Evolutionary conservation across 2,888 invertebrate genomes (phyloP).

Genomic region (Acronicta alni): DNA sequence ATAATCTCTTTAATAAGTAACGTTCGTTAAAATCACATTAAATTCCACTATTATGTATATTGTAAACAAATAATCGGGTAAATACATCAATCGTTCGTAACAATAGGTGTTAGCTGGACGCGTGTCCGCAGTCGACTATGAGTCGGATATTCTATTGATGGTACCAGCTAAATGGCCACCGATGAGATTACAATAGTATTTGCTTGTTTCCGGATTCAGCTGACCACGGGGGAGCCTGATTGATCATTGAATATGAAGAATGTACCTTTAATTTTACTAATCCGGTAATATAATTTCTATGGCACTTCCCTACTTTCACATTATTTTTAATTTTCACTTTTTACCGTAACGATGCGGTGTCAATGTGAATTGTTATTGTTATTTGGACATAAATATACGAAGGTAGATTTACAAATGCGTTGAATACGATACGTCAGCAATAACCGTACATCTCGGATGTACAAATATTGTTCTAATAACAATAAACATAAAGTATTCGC

Average conservation of each 20-base stretch:
- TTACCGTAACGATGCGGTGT: constrained; percentile 29
- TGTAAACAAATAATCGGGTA: constrained; percentile 66
- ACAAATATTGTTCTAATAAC: constrained; percentile 89
- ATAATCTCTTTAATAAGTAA: constrained; percentile 42
- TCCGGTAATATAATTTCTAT: constrained; percentile 55
- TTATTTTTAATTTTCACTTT: constrained; percentile 47
- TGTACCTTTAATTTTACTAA: constrained; percentile 77
- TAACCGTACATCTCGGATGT: constrained; percentile 84
- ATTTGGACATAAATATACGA: constrained; percentile 34
- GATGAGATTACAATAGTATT: constrained; percentile 70
- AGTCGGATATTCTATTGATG: constrained; percentile 60
- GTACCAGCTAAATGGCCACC: constrained; percentile 66
- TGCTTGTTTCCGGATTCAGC: constrained; percentile 64
- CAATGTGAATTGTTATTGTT: constrained; percentile 22
- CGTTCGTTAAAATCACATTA: constrained; percentile 71
- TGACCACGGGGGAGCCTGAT: constrained; percentile 78
- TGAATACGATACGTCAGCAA: constrained; percentile 70
- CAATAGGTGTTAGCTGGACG: constrained; percentile 60
- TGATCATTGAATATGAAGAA: constrained; percentile 77
- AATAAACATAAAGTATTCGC: constrained; percentile 85
- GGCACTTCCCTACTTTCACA: constrained; percentile 41
- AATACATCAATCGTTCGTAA: constrained; percentile 61
- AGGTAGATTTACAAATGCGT: constrained; percentile 55
- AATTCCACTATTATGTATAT: constrained; percentile 59
- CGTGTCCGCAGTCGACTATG: constrained; percentile 60